phyloP scores from a whole-genome alignment of 2,888 invertebrate species.

The Pollenia labialis region DNA sequence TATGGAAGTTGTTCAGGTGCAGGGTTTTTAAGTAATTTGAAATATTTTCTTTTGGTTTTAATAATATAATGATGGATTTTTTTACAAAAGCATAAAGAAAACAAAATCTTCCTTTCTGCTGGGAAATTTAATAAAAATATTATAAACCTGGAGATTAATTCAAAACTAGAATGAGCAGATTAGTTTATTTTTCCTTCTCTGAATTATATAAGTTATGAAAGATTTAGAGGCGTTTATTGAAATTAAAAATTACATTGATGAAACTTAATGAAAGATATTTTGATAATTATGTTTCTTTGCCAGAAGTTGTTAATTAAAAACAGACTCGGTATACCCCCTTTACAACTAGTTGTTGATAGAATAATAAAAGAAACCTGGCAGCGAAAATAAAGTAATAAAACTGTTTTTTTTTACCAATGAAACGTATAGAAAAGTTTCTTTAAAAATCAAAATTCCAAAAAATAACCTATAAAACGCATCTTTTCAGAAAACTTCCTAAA shows the following conservation, averaged over 20 bases:
- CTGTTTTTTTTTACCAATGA: no score
- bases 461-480: no score
- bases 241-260: constrained; percentile 63
- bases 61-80: constrained; percentile 8
- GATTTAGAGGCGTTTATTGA: constrained; percentile 50
- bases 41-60: constrained; percentile 61
- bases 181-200: neutral
- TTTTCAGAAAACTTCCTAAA: no score
- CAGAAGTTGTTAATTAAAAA: no score
- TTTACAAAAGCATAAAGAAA: constrained; percentile 21
- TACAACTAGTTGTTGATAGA: no score
- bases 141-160: constrained; percentile 45
- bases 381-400: no score
- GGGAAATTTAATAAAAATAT: constrained; percentile 16
- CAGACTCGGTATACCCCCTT: no score
- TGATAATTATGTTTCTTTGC: constrained; percentile 37
- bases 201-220: constrained; percentile 47
- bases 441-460: no score
- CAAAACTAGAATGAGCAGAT: constrained; percentile 52
- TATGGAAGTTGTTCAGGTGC: constrained; percentile 41
- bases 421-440: no score
- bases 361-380: no score
- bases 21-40: constrained; percentile 66
- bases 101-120: constrained; percentile 54
- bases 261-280: constrained; percentile 63